phyloP scores from a whole-genome alignment of 2,113 vertebrate species.

The Octodon degus region DNA sequence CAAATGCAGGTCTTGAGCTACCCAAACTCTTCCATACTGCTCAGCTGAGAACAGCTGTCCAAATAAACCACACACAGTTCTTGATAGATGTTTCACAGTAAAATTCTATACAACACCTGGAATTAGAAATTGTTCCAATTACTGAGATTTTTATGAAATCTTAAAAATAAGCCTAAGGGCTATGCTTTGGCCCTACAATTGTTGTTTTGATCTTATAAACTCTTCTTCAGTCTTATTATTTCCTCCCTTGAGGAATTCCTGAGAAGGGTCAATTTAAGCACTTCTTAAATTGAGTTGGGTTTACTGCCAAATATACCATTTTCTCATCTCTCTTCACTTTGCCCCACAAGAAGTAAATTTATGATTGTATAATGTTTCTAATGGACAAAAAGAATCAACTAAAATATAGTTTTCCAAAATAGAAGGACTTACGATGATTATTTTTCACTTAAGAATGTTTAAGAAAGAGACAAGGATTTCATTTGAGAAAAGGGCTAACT shows the following conservation, averaged over 20 bases:
- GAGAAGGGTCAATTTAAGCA: conserved; percentile 34
- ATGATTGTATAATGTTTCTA: conserved; percentile 39
- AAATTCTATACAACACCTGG: conserved; percentile 18
- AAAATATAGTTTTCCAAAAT: conserved; percentile 55
- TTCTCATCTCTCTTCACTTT: conserved; percentile 62
- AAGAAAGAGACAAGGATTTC: conserved; percentile 60
- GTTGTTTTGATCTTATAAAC: conserved; percentile 48
- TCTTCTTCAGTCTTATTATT: conserved; percentile 43
- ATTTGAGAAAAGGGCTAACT: conserved; percentile 20
- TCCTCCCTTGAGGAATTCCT: conserved; percentile 55
- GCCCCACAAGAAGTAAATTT: not conserved
- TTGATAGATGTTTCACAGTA: not conserved
- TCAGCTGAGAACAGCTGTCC: not conserved
- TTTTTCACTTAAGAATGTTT: conserved; percentile 51
- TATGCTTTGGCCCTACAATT: conserved; percentile 24
- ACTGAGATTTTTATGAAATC: conserved; percentile 58
- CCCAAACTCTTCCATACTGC: conserved; percentile 12
- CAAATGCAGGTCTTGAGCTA: not conserved
- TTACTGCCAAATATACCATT: conserved; percentile 53
- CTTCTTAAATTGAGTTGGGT: conserved; percentile 43
- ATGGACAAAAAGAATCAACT: conserved; percentile 54
- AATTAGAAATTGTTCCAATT: conserved; percentile 47
- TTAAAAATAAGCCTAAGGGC: conserved; percentile 53
- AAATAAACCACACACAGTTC: not conserved
- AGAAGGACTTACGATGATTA: conserved; percentile 48